phyloP scores from a whole-genome alignment of 2,888 invertebrate species.

The Unio pictorum region DNA sequence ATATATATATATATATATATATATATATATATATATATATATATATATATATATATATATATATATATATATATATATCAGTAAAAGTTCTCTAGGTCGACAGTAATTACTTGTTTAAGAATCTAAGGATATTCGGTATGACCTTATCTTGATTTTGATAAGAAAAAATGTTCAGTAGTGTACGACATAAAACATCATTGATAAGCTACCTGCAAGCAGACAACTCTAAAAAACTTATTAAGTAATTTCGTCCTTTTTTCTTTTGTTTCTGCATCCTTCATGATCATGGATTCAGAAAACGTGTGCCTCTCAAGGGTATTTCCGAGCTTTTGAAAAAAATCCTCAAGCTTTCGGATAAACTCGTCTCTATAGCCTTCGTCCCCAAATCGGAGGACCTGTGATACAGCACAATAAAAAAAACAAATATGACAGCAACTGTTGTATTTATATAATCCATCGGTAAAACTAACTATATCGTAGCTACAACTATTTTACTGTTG shows the following conservation, averaged over 20 bases:
- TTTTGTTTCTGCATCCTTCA: constrained; percentile 54
- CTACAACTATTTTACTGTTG: too few species aligned
- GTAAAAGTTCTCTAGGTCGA: too few species aligned
- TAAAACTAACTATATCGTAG: background rate
- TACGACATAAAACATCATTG: background rate
- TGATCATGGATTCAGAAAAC: constrained; percentile 46
- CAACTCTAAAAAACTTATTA: constrained; percentile 59
- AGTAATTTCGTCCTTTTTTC: constrained; percentile 57
- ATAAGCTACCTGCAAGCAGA: constrained; percentile 49
- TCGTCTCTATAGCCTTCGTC: constrained; percentile 35
- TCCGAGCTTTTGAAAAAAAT: constrained; percentile 36
- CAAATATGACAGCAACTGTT: background rate
- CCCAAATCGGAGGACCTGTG: constrained; percentile 55
- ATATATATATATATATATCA: too few species aligned
- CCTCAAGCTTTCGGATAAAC: constrained; percentile 38
- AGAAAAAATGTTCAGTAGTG: too few species aligned
- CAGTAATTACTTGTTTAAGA: too few species aligned
- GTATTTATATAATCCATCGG: too few species aligned
- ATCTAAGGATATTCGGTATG: too few species aligned
- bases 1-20: too few species aligned
- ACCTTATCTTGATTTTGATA: too few species aligned
- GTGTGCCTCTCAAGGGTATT: constrained; percentile 32
- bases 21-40: too few species aligned
- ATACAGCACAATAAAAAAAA: background rate
- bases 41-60: too few species aligned